Conservation (phyloP, 1,140 invertebrate species). For the Coptotermes formosanus region DNA sequence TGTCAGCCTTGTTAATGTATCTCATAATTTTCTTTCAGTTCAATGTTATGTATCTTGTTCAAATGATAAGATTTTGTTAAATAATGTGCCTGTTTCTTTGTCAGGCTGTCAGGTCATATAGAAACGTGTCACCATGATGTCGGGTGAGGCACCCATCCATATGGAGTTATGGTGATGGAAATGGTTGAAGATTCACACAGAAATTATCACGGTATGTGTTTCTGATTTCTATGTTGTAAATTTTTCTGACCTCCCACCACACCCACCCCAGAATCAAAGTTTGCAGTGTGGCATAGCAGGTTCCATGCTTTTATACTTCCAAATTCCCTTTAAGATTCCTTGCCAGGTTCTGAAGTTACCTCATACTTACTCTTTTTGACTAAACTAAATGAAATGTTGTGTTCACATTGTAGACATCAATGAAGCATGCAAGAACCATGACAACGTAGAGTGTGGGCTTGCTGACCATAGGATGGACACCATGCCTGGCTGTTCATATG, state of each 20-base stretch:
- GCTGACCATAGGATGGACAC: slow-evolving; percentile 27
- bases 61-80: too few species aligned
- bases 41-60: too few species aligned
- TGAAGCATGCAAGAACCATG: background rate
- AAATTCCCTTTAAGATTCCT: too few species aligned
- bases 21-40: too few species aligned
- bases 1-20: too few species aligned
- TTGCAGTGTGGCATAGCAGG: too few species aligned
- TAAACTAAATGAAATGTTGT: background rate
- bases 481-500: slow-evolving; percentile 26
- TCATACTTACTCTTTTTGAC: background rate
- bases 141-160: background rate
- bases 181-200: slow-evolving; percentile 1
- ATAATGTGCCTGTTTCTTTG: too few species aligned
- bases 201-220: background rate
- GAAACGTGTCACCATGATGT: background rate
- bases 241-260: too few species aligned
- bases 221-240: too few species aligned
- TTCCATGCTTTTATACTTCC: too few species aligned
- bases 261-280: too few species aligned
- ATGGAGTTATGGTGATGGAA: slow-evolving; percentile 1
- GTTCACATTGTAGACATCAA: background rate
- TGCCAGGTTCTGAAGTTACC: too few species aligned
- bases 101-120: background rate
- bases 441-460: background rate